These are phyloP conservation scores for Anoura caudifer DNA, from an alignment of 2,113 vertebrate species.

Conservation along the genomic window DNA sequence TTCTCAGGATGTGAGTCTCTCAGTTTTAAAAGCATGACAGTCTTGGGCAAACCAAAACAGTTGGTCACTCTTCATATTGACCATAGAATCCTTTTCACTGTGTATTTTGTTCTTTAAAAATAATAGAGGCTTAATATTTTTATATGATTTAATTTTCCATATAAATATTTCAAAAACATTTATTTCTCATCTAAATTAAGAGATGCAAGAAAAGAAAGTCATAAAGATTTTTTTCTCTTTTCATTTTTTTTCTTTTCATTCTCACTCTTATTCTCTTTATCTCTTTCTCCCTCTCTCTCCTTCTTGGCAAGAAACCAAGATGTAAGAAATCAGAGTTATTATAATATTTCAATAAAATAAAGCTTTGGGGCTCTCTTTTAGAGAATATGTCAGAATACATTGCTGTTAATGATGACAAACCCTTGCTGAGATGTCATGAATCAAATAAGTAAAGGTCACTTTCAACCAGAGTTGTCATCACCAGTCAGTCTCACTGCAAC, in stretches of 20 bases:
- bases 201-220: not conserved
- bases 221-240: not conserved
- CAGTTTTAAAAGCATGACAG: not conserved
- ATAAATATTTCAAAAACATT: not conserved
- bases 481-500: not conserved
- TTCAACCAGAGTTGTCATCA: constrained; percentile 36
- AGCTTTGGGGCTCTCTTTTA: not conserved
- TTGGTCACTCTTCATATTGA: not conserved
- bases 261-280: not conserved
- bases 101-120: not conserved
- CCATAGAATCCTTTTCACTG: not conserved
- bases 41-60: not conserved
- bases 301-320: not conserved
- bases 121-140: not conserved
- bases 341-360: constrained; percentile 14
- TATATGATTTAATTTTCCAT: not conserved
- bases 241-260: not conserved
- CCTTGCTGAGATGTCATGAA: not conserved
- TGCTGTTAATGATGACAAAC: not conserved
- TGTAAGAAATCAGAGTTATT: not conserved
- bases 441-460: not conserved
- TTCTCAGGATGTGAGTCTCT: not conserved
- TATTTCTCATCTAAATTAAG: not conserved
- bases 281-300: not conserved
- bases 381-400: not conserved